phyloP scores from a whole-genome alignment of 35 echinoderm and acorn worm genomes.

The Antedon bifida region DNA sequence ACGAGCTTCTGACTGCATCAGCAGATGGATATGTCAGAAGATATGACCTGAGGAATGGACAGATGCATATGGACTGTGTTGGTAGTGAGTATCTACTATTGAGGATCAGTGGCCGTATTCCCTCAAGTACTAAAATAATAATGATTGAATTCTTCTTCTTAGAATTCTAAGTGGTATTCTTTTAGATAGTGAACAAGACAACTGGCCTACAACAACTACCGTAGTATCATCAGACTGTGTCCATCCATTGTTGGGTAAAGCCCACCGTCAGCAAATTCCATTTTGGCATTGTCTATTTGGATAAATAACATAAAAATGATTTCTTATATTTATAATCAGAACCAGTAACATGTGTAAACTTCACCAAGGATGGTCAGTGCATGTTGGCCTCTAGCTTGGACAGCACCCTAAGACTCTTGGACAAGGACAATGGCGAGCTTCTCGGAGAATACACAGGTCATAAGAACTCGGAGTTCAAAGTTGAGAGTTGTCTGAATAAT shows the following conservation, averaged over 20 bases:
- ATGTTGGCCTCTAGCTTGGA: slow-evolving; percentile 75
- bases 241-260: no score
- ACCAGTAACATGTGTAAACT: slow-evolving; percentile 69
- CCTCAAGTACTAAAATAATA: no score
- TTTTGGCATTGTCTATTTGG: no score
- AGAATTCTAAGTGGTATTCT: no score
- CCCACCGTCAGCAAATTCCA: no score
- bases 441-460: slow-evolving; percentile 87
- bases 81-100: slow-evolving; percentile 55
- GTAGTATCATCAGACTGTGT: no score
- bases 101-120: no score
- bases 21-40: slow-evolving; percentile 74
- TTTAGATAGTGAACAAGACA: no score
- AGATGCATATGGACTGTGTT: slow-evolving; percentile 67
- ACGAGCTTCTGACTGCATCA: slow-evolving; percentile 74
- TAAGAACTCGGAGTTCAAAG: slow-evolving; percentile 62
- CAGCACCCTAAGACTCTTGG: slow-evolving; percentile 49
- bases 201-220: no score
- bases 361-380: slow-evolving; percentile 98
- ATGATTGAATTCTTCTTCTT: no score
- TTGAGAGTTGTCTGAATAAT: slow-evolving; percentile 86
- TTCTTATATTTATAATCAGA: slow-evolving; percentile 22
- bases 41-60: slow-evolving; percentile 74
- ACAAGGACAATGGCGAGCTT: slow-evolving; percentile 87
- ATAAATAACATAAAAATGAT: no score